Conservation (phyloP, 2,113 vertebrate species). For the Amazona guildingii region DNA sequence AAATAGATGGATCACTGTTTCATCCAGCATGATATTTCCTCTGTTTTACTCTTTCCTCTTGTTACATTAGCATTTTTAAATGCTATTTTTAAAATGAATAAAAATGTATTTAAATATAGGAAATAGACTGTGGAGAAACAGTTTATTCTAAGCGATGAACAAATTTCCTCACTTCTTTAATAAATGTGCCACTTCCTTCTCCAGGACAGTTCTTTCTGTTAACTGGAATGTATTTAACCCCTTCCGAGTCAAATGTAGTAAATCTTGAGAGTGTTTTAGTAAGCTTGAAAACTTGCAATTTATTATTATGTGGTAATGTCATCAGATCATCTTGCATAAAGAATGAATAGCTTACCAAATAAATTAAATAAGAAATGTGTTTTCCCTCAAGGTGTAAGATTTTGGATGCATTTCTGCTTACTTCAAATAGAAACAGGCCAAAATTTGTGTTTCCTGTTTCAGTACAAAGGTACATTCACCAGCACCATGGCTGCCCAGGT, state of each 20-base stretch:
- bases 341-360: not conserved
- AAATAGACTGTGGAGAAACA: not conserved
- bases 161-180: not conserved
- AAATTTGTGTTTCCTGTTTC: not conserved
- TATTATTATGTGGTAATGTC: not conserved
- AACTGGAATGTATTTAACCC: not conserved
- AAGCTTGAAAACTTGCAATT: not conserved
- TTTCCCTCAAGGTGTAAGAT: not conserved
- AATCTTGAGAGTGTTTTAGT: not conserved
- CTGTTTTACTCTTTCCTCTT: not conserved
- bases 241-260: not conserved
- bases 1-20: not conserved
- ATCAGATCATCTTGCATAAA: not conserved
- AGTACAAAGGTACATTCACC: not conserved
- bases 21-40: not conserved
- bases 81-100: constrained; percentile 6
- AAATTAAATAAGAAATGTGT: not conserved
- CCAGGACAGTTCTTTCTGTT: not conserved
- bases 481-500: not conserved
- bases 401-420: not conserved
- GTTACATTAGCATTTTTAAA: not conserved
- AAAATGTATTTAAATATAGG: not conserved
- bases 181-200: not conserved
- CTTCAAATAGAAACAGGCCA: not conserved
- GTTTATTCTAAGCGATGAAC: not conserved